Evolutionary conservation across 2,113 vertebrate species (phyloP), one percentile per base, ranked within the genome.

Genomic region (Hirundichthys speculiger): DNA sequence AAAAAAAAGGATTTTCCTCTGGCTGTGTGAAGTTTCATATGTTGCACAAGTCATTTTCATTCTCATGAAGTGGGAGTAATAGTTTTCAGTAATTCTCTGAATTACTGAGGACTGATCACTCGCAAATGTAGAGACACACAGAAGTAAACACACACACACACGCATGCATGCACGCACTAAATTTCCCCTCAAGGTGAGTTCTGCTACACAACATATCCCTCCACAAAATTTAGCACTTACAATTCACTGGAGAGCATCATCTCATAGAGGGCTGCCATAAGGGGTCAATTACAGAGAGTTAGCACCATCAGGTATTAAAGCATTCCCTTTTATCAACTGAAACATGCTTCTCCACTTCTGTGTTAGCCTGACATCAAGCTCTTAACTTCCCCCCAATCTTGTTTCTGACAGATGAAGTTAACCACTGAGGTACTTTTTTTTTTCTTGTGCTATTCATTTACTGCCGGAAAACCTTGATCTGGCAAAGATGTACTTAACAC

Each of bases 201-300:
- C 49, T n/a, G n/a, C n/a, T n/a, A n/a, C n/a, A n/a, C n/a, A 27
- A 52, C 57, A 64, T 16, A 53, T 50, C 19, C 4, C 18, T 79
- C 68, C 41, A 64, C 61, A 71, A 69, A 80, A 79, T 69, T 77
- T 74, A 69, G 30, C 3, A 4, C 56, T 46, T 55, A 55, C 41
- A 56, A 45, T 51, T 77, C 68, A 43, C 22, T 20, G 60, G 60
- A 82, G 68, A 76, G 65, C 46, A 2, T 74, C 71, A 43, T 71
- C 46, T 62, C 77, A 67, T 58, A 43, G 65, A 72, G 46, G 27
- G 60, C 54, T 83, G 70, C 74, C 82, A 82, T 75, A 9, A 80
- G 74, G 79, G 81, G 67, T 85, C 78, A 77, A 85, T 85, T 85
- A 86, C 64, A 64, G 84, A 50, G 62, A 75, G 69, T 82, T 75